Evolutionary conservation across 2,113 vertebrate species (phyloP), one percentile per base, ranked within the genome.

Genomic region (Lepisosteus oculatus): DNA sequence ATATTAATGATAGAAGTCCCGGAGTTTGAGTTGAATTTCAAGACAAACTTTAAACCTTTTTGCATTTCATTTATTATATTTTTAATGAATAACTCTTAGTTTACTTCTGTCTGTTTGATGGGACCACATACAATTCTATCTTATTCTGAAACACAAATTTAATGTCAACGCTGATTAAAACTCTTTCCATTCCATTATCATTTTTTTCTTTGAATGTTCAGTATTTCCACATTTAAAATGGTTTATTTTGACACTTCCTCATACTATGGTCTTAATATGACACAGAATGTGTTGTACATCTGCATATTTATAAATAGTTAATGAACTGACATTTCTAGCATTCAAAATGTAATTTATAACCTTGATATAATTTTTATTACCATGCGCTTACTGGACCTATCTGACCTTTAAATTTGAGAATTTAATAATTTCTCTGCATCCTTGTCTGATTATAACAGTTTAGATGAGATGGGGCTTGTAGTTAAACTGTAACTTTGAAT

Each of bases 401-500:
- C 2, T 65, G 62, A 65, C 62, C 62, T 65, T 65, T 65, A 29
- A 65, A 65, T 17, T 43, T 71, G 11, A 71, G 62, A 62, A 29
- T 41, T 8, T 55, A 64, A 55, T 76, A 43, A 11, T 55, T 55
- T 71, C 63, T 76, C 51, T 75, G 72, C 66, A 55, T 59, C 14
- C 47, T 69, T 8, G 55, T 62, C 59, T 15, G 12, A 41, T 45
- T 14, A 72, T 65, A 8, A 2, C 41, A 13, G 17, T 11, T 17
- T 43, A 65, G 9, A 65, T 43, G 3, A 51, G 47, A 65, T 65
- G 41, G 62, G 8, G 12, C 47, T 43, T 65, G 6, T 43, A 13
- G 2, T 65, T 65, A 43, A 65, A 43, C 29, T 44, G 11, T 43
- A 29, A 0, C 29, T 59, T 73, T 72, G 55, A 65, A 17, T 72